Evolutionary conservation across 64 coral and sea anemone species (phyloP).

Genomic region (Anthopleura sola): DNA sequence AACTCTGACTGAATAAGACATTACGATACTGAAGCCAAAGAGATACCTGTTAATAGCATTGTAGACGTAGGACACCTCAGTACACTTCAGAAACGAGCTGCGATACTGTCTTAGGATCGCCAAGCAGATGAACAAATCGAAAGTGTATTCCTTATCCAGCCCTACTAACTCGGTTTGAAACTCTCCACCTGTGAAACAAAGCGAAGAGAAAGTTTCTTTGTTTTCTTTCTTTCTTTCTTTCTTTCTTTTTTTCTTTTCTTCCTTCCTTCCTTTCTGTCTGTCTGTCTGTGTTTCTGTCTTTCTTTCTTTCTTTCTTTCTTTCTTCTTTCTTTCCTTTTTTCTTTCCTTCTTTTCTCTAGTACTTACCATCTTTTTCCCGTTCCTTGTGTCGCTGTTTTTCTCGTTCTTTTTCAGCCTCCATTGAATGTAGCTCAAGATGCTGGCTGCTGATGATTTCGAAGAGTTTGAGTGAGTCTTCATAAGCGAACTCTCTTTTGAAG

Average conservation of each 20-base stretch:
- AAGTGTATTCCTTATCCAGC: slow-evolving; percentile 72
- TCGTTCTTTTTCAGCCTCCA: slow-evolving; percentile 87
- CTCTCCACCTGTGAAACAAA: slow-evolving; percentile 58
- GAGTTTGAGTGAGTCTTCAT: slow-evolving; percentile 77
- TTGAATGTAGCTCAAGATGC: slow-evolving; percentile 77
- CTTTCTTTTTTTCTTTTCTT: too few relatives aligned
- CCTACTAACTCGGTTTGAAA: slow-evolving; percentile 64
- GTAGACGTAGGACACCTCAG: slow-evolving; percentile 81
- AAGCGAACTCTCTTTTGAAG: slow-evolving; percentile 95
- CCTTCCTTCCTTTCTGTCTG: too few relatives aligned
- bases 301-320: too few relatives aligned
- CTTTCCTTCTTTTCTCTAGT: too few relatives aligned
- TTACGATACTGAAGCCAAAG: too few relatives aligned
- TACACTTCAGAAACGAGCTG: slow-evolving; percentile 64
- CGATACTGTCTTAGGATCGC: slow-evolving; percentile 78
- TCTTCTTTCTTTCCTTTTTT: too few relatives aligned
- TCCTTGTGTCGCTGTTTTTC: slow-evolving; percentile 69
- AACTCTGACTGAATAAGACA: too few relatives aligned
- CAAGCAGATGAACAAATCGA: slow-evolving; percentile 91
- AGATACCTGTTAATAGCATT: slow-evolving; percentile 78
- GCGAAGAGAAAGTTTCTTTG: too few relatives aligned
- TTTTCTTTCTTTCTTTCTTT: too few relatives aligned
- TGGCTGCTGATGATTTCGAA: slow-evolving; percentile 99
- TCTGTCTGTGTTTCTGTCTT: too few relatives aligned
- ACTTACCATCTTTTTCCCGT: slow-evolving; percentile 76